Conservation (phyloP, 1,140 invertebrate genomes). For the Bombyx mori region DNA sequence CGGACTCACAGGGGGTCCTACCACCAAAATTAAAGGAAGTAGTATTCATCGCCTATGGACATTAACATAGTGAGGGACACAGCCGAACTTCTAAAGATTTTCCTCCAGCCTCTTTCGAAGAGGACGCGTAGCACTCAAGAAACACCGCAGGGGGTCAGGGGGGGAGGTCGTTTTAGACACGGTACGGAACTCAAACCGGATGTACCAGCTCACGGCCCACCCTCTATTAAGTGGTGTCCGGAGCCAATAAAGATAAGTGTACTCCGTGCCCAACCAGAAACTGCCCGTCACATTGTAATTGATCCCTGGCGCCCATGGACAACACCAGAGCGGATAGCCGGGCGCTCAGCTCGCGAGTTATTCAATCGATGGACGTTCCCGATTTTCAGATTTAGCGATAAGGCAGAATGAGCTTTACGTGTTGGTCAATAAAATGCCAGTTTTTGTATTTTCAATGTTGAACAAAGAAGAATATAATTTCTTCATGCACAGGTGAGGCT, state of each 20-base stretch:
- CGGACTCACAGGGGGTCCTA: no score
- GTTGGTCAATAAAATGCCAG: constrained; percentile 75
- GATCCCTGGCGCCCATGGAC: not conserved
- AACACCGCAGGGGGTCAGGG: no score
- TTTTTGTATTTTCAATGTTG: constrained; percentile 72
- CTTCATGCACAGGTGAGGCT: constrained; percentile 63
- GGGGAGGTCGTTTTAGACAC: no score
- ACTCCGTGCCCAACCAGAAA: not conserved
- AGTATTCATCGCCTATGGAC: no score
- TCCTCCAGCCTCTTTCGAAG: no score
- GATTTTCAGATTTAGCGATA: constrained; percentile 63
- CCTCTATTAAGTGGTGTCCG: not conserved
- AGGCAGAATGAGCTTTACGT: constrained; percentile 72
- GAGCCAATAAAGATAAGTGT: not conserved
- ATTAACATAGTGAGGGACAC: no score
- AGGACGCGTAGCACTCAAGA: no score
- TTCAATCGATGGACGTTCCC: not conserved
- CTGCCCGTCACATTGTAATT: not conserved
- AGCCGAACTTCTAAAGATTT: no score
- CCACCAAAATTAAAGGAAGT: no score
- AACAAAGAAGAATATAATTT: constrained; percentile 72
- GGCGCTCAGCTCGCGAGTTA: no score
- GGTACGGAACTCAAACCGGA: no score
- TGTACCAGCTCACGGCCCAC: not conserved
- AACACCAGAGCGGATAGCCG: not conserved